Base-by-base conservation (phyloP, 53 echinoderm and acorn worm genomes). In the Stichopus horrens region DNA sequence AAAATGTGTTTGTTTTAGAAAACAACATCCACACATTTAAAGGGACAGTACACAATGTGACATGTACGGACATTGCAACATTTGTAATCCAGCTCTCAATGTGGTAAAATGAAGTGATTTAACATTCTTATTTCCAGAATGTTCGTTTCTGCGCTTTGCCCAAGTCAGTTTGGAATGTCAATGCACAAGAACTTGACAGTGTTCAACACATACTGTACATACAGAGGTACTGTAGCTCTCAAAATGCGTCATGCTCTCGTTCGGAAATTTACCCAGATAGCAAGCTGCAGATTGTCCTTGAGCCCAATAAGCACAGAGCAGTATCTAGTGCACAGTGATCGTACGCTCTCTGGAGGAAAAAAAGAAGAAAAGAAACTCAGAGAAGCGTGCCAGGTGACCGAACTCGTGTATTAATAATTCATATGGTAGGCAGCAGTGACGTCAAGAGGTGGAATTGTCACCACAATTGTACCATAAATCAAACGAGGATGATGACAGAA, bases 361-460 rank as follows among this genome's bases (percentile, higher is more conserved):
- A 10, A 54, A 77, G 77, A 57, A 80, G 80, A 37, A 71, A 37
- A 75, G 22, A 55, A 79, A 55, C 80, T 57, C 56, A 10, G 78
- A 77, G 77, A 57, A 80, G 80, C 56, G 56, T 56, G 80, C 80
- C 80, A 80, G 57, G 58, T 55, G 80, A 80, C 80, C 5, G 18
- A 56, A 56, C 18, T 37, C 37, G 16, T 19, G 58, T 80, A 80
- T 80, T 80, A 80, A 80, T 80, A 80, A 80, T 80, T 80, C 80
- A 80, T 80, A 80, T 57, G 13, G 80, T 55, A 20, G n/a, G 8
- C 58, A 80, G 55, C n/a, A 21, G 80, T 80, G 80, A 80, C 80
- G 80, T 80, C 80, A 57, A 22, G 20, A 23, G 37, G 52, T 78
- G 54, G 55, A 78, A 55, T 80, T 80, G 80, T 80, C 80, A 80